Evolutionary conservation across 64 coral and sea anemone species (phyloP).

Genomic region (Dendronephthya gigantea): DNA sequence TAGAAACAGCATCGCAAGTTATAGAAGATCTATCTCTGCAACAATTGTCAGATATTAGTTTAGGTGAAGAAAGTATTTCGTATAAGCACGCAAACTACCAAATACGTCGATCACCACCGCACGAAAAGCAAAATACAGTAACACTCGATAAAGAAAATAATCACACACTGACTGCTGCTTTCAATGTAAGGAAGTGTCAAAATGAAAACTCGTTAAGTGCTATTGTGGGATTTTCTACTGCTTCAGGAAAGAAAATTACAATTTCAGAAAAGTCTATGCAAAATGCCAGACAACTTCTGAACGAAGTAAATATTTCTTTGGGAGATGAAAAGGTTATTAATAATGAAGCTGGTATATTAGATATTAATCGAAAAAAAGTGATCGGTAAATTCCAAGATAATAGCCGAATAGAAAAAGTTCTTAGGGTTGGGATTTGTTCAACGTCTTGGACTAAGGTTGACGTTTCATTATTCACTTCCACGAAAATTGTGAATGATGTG

Average conservation of each 20-base stretch:
- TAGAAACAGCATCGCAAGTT: neutral
- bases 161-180: neutral
- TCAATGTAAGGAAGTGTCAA: neutral
- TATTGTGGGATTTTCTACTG: slow-evolving; percentile 14
- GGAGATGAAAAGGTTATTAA: neutral
- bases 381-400: neutral
- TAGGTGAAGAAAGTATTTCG: neutral
- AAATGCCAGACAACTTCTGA: neutral
- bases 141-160: neutral
- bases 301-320: neutral
- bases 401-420: neutral
- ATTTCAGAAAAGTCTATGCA: neutral
- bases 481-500: neutral
- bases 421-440: neutral
- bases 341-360: neutral
- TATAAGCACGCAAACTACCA: neutral
- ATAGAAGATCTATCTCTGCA: neutral
- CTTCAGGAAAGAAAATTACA: neutral
- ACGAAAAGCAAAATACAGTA: neutral
- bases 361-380: neutral
- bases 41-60: neutral
- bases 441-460: neutral
- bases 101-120: neutral
- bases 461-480: neutral
- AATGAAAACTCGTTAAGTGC: neutral